Base-by-base conservation (phyloP, 2,113 vertebrate species). In the Formicarius rufipectus region DNA sequence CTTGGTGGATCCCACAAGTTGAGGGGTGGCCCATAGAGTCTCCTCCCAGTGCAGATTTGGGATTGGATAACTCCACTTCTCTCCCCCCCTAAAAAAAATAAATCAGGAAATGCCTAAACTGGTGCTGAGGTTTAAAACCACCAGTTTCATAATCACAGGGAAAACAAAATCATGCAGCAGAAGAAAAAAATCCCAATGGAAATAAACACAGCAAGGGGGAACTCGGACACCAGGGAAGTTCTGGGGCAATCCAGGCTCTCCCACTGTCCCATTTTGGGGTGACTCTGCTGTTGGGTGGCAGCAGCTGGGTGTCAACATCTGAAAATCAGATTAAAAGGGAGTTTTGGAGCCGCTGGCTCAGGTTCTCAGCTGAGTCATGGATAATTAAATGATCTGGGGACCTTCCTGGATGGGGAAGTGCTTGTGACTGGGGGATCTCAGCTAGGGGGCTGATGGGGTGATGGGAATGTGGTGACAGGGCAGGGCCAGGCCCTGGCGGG, bases 11-110 rank as follows among this genome's bases (percentile, higher is more conserved):
- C 18, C 50, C 74, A 39, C 55, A 27, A 35, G 19, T 15, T 63
- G 20, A 24, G 64, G 25, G 17, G 17, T 60, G 81, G 74, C 47
- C 63, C n/a, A 21, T 5, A 3, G 19, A 0, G 0, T 21, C 31
- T 74, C 30, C 31, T 82, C 52, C 53, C 19, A 0, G 0, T 1
- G 7, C 6, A 44, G 63, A 77, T 59, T 64, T 68, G 33, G 25
- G 39, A 58, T 77, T 20, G 44, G 55, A 49, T 40, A 78, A 49
- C 6, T 49, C 17, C 30, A 53, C 13, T 16, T 4, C 17, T 12
- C 12, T 14, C 0, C 0, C 17, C 25, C 56, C 21, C 15, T n/a
- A n/a, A n/a, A n/a, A 8, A 39, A 62, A 64, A 63, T 30, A 63
- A 60, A 89, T n/a, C 44, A 69, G 58, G 81, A 87, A 82, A 78